phyloP scores from a whole-genome alignment of 1,140 invertebrate species.

The Bombus sylvicola region DNA sequence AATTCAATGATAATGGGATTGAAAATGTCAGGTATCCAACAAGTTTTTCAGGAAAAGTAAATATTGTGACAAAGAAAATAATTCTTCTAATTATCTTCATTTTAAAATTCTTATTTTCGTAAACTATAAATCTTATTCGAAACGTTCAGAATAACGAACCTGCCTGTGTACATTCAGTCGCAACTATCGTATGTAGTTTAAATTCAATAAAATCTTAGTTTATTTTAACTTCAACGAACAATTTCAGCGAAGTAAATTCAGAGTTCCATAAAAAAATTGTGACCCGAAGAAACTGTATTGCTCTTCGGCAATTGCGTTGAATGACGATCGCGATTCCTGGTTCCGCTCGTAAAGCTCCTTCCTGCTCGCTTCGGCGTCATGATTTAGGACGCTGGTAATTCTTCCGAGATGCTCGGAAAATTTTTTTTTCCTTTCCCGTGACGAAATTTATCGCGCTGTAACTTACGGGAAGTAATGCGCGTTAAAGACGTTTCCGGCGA shows the following conservation, averaged over 20 bases:
- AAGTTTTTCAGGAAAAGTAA: too few relatives aligned
- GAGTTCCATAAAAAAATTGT: not conserved
- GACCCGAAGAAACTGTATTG: not conserved
- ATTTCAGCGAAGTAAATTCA: not conserved
- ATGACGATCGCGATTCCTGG: not conserved
- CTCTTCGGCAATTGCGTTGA: not conserved
- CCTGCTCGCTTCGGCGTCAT: not conserved
- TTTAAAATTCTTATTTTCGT: too few relatives aligned
- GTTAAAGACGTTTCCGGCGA: constrained; percentile 40
- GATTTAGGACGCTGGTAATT: constrained; percentile 47
- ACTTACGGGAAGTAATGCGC: constrained; percentile 41
- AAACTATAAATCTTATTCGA: too few relatives aligned
- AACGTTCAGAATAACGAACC: too few relatives aligned
- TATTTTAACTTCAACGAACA: not conserved
- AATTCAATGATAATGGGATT: too few relatives aligned
- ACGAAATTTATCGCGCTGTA: constrained; percentile 45
- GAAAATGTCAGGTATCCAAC: too few relatives aligned
- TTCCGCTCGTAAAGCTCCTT: constrained; percentile 20
- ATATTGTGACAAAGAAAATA: too few relatives aligned
- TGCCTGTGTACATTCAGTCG: not conserved
- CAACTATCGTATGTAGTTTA: not conserved
- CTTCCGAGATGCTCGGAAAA: constrained; percentile 30
- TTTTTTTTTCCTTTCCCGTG: constrained; percentile 4
- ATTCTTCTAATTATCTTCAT: too few relatives aligned
- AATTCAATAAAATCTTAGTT: not conserved